These are phyloP conservation scores for Pentamera pediparva DNA, from an alignment of 53 echinoderm and acorn worm genomes.

Conservation along the genomic window DNA sequence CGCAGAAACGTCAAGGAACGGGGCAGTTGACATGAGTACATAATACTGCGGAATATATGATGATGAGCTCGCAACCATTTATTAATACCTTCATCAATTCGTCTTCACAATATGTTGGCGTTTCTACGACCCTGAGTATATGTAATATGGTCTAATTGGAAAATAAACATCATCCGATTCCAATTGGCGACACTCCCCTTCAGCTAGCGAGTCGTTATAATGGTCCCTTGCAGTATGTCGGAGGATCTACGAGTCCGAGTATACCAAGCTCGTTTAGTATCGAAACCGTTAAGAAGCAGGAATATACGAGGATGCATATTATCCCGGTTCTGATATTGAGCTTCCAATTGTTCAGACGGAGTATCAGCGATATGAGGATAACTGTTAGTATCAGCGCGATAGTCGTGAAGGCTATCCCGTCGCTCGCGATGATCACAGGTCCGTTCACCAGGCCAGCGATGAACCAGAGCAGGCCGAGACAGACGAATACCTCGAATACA, in stretches of 20 bases:
- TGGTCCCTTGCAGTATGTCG: slow-evolving; percentile 37
- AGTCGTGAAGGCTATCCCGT: slow-evolving; percentile 62
- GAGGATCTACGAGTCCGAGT: slow-evolving; percentile 38
- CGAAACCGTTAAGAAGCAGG: slow-evolving; percentile 51
- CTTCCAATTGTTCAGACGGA: slow-evolving; percentile 75
- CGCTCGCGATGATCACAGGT: slow-evolving; percentile 54
- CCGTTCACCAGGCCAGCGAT: slow-evolving; percentile 17
- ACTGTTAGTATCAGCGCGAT: slow-evolving; percentile 62
- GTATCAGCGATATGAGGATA: slow-evolving; percentile 49
- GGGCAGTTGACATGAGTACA: too few species aligned
- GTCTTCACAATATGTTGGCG: too few species aligned
- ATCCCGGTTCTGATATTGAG: slow-evolving; percentile 69
- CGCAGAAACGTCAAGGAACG: too few species aligned
- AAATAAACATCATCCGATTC: too few species aligned
- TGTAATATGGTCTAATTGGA: too few species aligned
- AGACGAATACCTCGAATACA: slow-evolving; percentile 82
- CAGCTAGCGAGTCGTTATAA: not conserved
- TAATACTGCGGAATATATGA: too few species aligned
- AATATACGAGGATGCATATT: slow-evolving; percentile 54
- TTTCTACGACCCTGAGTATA: too few species aligned
- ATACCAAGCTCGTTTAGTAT: slow-evolving; percentile 61
- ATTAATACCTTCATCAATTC: too few species aligned
- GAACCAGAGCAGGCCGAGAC: slow-evolving; percentile 81
- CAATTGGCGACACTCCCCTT: not conserved
- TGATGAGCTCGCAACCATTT: too few species aligned